A percentile compares a stretch with the other conserved stretches of the same genome.
These are phyloP conservation scores for Poicephalus meyeri DNA, from an alignment of 2,113 vertebrate species.

Conservation along the genomic window DNA sequence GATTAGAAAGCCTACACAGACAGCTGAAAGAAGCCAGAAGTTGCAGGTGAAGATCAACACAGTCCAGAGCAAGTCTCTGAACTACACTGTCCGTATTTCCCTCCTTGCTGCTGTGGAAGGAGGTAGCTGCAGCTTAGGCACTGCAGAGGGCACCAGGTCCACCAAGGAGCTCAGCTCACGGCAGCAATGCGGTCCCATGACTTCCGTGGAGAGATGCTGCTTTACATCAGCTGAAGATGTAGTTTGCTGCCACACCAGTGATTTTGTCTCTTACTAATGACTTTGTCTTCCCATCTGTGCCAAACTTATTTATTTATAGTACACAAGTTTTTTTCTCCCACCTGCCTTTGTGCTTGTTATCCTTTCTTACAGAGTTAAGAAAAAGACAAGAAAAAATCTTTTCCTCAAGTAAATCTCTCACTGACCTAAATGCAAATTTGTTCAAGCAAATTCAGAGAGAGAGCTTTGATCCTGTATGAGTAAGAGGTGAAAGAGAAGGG, in stretches of 20 bases:
- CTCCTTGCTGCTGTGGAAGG: background rate
- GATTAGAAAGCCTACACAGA: background rate
- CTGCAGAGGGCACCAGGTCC: background rate
- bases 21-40: background rate
- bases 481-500: background rate
- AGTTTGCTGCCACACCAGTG: background rate
- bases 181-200: background rate
- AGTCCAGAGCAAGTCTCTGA: background rate
- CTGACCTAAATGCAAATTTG: slow-evolving; percentile 29
- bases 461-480: background rate
- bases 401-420: background rate
- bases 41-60: background rate
- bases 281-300: background rate
- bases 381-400: background rate
- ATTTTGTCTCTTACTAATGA: background rate
- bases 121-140: background rate
- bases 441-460: background rate
- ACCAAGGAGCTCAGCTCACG: background rate
- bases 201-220: background rate
- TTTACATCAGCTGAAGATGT: background rate
- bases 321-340: background rate
- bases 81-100: background rate
- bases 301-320: background rate
- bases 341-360: background rate
- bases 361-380: background rate